Percentiles rank a stretch among this genome's conserved stretches.
phyloP scores from a whole-genome alignment of 35 echinoderm and acorn worm species.

The Ptychodera flava region DNA sequence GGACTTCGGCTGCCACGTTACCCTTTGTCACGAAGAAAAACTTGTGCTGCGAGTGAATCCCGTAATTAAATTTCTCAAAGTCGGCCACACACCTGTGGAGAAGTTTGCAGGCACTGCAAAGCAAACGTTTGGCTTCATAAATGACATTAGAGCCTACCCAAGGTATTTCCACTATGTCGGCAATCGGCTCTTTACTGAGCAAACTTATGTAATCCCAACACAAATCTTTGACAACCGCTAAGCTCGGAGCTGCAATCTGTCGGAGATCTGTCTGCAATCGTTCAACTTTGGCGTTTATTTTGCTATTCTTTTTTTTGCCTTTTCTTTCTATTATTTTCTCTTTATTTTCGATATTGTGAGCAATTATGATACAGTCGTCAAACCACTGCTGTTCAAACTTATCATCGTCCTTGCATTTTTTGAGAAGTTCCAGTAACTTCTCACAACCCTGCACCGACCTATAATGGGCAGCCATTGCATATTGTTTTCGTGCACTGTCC shows the following conservation, averaged over 20 bases:
- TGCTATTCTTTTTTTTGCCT: background rate
- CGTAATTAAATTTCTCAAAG: background rate
- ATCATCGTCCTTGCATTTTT: background rate
- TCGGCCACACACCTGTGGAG: background rate
- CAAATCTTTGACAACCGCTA: background rate
- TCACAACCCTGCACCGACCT: background rate
- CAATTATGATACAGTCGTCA: background rate
- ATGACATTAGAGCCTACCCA: no score
- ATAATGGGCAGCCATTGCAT: background rate
- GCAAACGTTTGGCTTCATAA: background rate
- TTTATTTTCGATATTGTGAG: background rate
- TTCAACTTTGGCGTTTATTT: background rate
- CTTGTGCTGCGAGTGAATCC: background rate
- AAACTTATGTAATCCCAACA: background rate
- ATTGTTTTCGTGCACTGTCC: background rate
- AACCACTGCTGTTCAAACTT: background rate
- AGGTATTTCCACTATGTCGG: background rate
- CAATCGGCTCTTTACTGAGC: background rate
- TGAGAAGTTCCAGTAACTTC: background rate
- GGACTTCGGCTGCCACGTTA: background rate
- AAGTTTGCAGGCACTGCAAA: background rate
- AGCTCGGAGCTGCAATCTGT: background rate
- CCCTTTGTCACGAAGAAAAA: background rate
- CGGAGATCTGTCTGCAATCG: background rate
- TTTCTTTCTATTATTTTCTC: background rate